Conservation (phyloP, 2,888 invertebrate genomes). For the Cancer borealis region DNA sequence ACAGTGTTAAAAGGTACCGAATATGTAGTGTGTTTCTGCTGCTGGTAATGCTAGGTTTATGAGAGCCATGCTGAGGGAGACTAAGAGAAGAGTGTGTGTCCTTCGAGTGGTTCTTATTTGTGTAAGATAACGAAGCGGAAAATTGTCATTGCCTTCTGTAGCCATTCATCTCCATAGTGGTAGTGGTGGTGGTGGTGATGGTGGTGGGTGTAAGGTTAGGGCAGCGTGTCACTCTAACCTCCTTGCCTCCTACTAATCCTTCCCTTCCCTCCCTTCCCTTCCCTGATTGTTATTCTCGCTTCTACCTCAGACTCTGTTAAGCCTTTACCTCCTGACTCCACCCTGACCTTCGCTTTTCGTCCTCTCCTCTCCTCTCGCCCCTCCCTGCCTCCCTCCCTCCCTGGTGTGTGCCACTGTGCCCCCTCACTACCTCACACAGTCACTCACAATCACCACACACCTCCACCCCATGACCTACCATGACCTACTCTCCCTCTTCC, state of each 20-base stretch:
- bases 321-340: conserved; percentile 26
- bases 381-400: not conserved
- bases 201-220: not conserved
- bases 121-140: not conserved
- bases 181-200: not conserved
- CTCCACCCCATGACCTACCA: conserved; percentile 27
- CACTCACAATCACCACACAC: not conserved
- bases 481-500: conserved; percentile 8
- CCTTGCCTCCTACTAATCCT: not conserved
- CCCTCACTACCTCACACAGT: not conserved
- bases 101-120: not conserved
- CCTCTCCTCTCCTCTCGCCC: not conserved
- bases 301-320: conserved; percentile 12
- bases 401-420: too few species aligned
- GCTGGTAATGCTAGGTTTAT: too few species aligned
- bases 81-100: not conserved
- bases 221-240: not conserved
- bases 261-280: not conserved
- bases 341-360: conserved; percentile 30
- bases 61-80: not conserved
- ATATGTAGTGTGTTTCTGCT: not conserved
- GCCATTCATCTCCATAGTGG: not conserved
- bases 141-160: not conserved
- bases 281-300: conserved; percentile 29
- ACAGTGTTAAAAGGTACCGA: not conserved